Evolutionary conservation across 1,140 invertebrate genomes (phyloP).

Genomic region (Caenorhabditis briggsae): DNA sequence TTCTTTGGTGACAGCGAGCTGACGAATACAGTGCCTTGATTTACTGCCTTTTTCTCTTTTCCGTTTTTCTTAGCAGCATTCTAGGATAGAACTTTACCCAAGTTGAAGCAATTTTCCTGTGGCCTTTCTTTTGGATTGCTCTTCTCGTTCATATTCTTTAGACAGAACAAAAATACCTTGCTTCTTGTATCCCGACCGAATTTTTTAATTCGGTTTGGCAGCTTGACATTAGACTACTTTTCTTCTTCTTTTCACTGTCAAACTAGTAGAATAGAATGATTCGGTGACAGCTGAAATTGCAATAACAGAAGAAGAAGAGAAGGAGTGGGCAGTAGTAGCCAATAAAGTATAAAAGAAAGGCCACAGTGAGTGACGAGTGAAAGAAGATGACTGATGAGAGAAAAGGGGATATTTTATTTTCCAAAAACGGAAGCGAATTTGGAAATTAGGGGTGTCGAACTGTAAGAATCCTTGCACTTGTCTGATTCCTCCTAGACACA

Average conservation of each 20-base stretch:
- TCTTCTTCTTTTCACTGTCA: constrained; percentile 22
- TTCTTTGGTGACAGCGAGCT: constrained; percentile 50
- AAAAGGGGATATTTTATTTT: constrained; percentile 21
- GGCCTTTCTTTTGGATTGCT: neutral
- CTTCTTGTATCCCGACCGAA: neutral
- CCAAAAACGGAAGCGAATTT: neutral
- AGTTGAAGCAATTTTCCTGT: neutral
- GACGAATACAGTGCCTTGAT: constrained; percentile 44
- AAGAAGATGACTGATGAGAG: constrained; percentile 54
- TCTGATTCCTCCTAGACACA: neutral
- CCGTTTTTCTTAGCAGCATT: neutral
- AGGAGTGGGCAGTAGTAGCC: constrained; percentile 39
- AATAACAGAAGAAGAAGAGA: constrained; percentile 43
- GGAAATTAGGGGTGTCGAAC: neutral
- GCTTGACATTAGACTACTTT: constrained; percentile 7
- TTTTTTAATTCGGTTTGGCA: constrained; percentile 38
- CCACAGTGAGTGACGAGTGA: constrained; percentile 51
- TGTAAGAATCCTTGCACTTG: neutral
- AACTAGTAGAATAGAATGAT: constrained; percentile 46
- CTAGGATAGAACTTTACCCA: neutral
- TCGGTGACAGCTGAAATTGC: constrained; percentile 54
- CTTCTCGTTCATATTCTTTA: neutral
- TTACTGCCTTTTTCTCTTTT: constrained; percentile 30
- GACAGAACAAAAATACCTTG: neutral
- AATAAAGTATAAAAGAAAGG: constrained; percentile 55